Conservation (phyloP, 1,140 invertebrate genomes). For the Ceratosolen solmsi region DNA sequence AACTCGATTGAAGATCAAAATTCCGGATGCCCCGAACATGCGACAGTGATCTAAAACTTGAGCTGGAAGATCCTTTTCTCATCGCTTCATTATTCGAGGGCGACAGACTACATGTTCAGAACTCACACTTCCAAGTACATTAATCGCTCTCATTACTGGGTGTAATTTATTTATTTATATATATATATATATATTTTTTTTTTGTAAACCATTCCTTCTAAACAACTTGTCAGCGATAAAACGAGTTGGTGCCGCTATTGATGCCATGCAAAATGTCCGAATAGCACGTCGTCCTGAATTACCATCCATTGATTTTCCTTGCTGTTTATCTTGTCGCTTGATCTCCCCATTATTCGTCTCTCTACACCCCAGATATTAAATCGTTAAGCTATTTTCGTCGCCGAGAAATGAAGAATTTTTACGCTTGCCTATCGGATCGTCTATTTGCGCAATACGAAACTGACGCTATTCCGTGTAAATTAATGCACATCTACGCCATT, state of each 20-base stretch:
- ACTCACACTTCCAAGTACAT: too few relatives aligned
- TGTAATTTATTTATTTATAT: not conserved
- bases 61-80: constrained; percentile 18
- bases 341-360: constrained; percentile 32
- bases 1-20: not conserved
- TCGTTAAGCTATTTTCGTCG: constrained; percentile 44
- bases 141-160: too few relatives aligned
- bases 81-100: not conserved
- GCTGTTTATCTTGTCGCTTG: constrained; percentile 29
- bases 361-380: constrained; percentile 42
- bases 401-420: not conserved
- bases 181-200: not conserved
- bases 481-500: too few relatives aligned
- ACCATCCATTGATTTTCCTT: constrained; percentile 45
- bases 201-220: not conserved
- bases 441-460: constrained; percentile 6
- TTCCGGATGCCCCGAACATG: not conserved
- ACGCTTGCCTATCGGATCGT: constrained; percentile 27
- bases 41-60: not conserved
- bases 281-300: constrained; percentile 29
- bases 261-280: not conserved
- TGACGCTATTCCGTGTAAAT: not conserved
- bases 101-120: too few relatives aligned
- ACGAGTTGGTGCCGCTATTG: not conserved
- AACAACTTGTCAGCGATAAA: constrained; percentile 15